A percentile compares a stretch with the other conserved stretches of the same genome.
phyloP scores from a whole-genome alignment of 2,888 invertebrate genomes.

The Cyclophora punctaria region DNA sequence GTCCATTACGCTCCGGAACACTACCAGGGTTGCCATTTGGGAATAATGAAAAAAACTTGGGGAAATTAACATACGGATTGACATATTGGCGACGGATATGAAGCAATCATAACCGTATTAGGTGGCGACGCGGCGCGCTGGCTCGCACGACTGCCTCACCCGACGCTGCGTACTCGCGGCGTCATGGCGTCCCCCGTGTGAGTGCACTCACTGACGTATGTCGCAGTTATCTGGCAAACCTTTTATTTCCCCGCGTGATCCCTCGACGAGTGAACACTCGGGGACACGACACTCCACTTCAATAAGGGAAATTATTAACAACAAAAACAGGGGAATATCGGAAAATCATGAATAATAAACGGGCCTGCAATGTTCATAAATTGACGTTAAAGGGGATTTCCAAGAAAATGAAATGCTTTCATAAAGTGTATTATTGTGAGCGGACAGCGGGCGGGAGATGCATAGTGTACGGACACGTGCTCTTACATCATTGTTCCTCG shows the following conservation, averaged over 20 bases:
- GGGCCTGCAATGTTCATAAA: conserved; percentile 10
- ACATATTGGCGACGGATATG: conserved; percentile 5
- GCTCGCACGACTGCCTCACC: background rate
- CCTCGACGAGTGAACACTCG: too few species aligned
- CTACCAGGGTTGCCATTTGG: conserved; percentile 21
- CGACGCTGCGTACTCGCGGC: too few species aligned
- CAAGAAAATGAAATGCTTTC: conserved; percentile 6
- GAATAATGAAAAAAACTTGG: conserved; percentile 8
- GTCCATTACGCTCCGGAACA: conserved; percentile 47
- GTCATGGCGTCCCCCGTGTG: too few species aligned
- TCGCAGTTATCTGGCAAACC: too few species aligned
- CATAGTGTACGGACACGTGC: background rate
- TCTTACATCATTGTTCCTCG: too few species aligned
- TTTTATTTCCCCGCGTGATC: too few species aligned
- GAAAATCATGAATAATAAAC: conserved; percentile 5
- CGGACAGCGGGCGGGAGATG: background rate
- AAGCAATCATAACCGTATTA: background rate
- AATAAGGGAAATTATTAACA: conserved; percentile 3
- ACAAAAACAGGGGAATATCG: conserved; percentile 6
- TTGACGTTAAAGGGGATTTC: conserved; percentile 9
- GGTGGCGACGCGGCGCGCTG: too few species aligned
- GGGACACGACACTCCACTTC: background rate
- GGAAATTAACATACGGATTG: conserved; percentile 11
- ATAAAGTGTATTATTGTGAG: conserved; percentile 2
- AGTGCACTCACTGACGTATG: too few species aligned